phyloP scores from a whole-genome alignment of 2,888 invertebrate species.

The Lycia hirtaria region DNA sequence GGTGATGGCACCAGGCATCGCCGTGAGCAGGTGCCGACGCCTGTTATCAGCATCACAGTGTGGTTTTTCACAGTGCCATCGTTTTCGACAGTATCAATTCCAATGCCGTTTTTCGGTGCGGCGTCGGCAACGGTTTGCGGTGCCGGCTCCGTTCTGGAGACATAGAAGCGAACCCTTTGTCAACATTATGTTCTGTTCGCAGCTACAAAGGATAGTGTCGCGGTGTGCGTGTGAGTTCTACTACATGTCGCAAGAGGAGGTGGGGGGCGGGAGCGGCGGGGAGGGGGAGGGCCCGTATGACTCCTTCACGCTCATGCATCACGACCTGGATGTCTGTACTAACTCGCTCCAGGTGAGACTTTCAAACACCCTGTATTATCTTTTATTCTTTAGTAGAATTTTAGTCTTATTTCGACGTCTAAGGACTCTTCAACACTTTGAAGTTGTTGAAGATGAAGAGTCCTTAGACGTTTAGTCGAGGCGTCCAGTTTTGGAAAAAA shows the following conservation, averaged over 20 bases:
- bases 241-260: constrained; percentile 97
- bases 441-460: too few relatives aligned
- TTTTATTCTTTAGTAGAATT: too few relatives aligned
- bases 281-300: constrained; percentile 96
- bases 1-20: too few relatives aligned
- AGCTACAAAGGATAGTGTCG: constrained; percentile 98
- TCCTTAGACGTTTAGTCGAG: too few relatives aligned
- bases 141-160: too few relatives aligned
- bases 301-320: constrained; percentile 98
- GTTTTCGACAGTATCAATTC: background rate
- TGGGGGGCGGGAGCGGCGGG: constrained; percentile 80
- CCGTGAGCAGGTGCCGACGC: too few relatives aligned
- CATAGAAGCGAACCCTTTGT: too few relatives aligned
- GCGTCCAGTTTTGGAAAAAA: too few relatives aligned
- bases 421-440: background rate
- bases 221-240: constrained; percentile 99
- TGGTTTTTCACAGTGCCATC: background rate
- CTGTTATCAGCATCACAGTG: background rate
- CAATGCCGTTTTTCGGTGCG: background rate
- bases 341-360: constrained; percentile 92
- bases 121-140: too few relatives aligned
- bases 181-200: constrained; percentile 31
- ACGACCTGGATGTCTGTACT: constrained; percentile 98
- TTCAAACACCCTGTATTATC: background rate
- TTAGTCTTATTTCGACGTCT: background rate